Evolutionary conservation across 2,888 invertebrate species (phyloP).

Genomic region (Metallyticus violacea): DNA sequence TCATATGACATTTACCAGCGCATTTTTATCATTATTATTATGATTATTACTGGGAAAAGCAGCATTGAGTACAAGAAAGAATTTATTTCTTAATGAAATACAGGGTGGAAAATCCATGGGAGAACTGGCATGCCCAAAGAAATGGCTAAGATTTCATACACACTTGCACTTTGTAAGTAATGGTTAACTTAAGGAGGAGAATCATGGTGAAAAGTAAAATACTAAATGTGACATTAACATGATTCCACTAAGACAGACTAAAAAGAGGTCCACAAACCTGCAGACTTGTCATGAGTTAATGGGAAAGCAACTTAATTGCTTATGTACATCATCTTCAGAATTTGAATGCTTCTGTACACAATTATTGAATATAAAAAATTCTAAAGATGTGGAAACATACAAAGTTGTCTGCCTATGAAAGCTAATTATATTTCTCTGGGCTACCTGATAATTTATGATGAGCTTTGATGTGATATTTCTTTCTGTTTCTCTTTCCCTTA

Average conservation of each 20-base stretch:
- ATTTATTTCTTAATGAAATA: background rate
- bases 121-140: slow-evolving; percentile 10
- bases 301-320: background rate
- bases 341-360: background rate
- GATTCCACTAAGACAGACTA: background rate
- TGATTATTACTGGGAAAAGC: background rate
- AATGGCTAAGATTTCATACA: slow-evolving; percentile 6
- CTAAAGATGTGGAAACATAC: background rate
- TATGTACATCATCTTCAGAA: background rate
- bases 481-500: background rate
- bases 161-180: slow-evolving; percentile 12
- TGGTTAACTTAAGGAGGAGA: slow-evolving; percentile 6
- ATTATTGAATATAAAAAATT: background rate
- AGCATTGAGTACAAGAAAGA: slow-evolving; percentile 10
- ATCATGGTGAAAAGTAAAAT: background rate
- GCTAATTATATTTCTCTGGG: slow-evolving; percentile 14
- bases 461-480: background rate
- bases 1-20: slow-evolving; percentile 4
- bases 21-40: background rate
- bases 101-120: slow-evolving; percentile 2
- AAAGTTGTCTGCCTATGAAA: slow-evolving; percentile 7
- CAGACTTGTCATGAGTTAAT: background rate
- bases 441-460: background rate
- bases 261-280: background rate
- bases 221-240: background rate